Percentiles rank a stretch among this genome's conserved stretches.
phyloP scores from a whole-genome alignment of 2,888 invertebrate genomes.

The Mactromeris polynyma region DNA sequence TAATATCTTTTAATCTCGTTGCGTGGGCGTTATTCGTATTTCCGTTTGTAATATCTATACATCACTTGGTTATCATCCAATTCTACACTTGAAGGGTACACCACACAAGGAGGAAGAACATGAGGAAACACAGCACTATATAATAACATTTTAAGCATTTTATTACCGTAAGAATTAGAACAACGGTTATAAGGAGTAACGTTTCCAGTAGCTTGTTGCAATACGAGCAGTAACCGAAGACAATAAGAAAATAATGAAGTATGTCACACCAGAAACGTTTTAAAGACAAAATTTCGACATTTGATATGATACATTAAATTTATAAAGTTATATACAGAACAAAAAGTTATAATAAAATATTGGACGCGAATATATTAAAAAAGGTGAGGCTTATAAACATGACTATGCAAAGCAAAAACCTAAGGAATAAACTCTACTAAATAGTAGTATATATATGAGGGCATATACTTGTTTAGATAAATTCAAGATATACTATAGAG shows the following conservation, averaged over 20 bases:
- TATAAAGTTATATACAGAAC: background rate
- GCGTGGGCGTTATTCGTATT: no score
- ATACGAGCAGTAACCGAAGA: conserved; percentile 50
- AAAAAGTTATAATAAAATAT: conserved; percentile 4
- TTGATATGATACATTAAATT: no score
- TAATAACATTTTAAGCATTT: conserved; percentile 47
- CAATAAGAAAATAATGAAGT: background rate
- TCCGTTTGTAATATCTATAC: no score
- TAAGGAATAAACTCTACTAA: conserved; percentile 56
- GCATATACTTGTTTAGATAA: conserved; percentile 38
- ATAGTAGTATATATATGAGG: conserved; percentile 30
- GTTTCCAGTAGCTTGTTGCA: conserved; percentile 9
- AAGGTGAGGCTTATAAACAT: conserved; percentile 38
- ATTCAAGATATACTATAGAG: conserved; percentile 40
- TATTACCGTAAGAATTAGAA: conserved; percentile 36
- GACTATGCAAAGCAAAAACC: conserved; percentile 45
- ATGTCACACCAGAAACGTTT: background rate
- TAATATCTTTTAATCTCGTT: no score
- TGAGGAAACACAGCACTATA: conserved; percentile 18
- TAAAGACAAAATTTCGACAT: no score
- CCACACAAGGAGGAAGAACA: background rate
- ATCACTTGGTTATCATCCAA: no score
- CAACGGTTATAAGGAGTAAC: conserved; percentile 26
- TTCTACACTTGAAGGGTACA: background rate
- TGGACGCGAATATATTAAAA: conserved; percentile 41